These are phyloP conservation scores for Podarcis muralis DNA, from an alignment of 2,113 vertebrate genomes.

Conservation along the genomic window DNA sequence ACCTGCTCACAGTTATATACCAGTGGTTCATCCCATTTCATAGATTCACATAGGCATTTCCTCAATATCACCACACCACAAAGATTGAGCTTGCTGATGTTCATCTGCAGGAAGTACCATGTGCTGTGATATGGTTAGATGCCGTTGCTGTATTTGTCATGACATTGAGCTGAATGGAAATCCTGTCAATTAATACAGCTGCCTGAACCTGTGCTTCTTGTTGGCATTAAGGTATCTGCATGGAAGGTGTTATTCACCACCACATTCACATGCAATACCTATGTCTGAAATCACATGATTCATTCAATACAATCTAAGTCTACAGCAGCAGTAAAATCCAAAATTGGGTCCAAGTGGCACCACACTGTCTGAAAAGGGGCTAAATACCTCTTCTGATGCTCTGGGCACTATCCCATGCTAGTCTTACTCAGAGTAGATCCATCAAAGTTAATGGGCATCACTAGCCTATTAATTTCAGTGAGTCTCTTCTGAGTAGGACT, in stretches of 20 bases:
- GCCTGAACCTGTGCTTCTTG: not conserved
- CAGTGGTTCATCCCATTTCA: not conserved
- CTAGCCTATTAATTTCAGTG: too few species aligned
- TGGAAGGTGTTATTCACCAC: not conserved
- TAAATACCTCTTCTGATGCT: not conserved
- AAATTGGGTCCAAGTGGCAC: not conserved
- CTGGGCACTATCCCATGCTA: not conserved
- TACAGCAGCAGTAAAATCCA: not conserved
- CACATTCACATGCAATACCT: not conserved
- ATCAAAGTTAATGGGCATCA: too few species aligned
- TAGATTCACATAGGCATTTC: not conserved
- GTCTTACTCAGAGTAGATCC: too few species aligned
- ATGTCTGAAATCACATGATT: not conserved
- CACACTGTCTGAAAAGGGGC: not conserved
- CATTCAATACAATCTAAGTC: not conserved
- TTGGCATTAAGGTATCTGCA: not conserved
- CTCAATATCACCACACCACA: not conserved
- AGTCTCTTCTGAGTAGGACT: too few species aligned
- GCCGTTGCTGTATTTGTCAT: not conserved
- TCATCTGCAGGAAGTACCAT: not conserved
- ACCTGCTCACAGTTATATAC: not conserved
- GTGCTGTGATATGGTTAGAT: not conserved
- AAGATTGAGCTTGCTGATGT: not conserved
- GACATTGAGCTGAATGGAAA: not conserved
- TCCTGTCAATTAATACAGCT: not conserved